Conservation (phyloP, 2,797 vertebrate genomes). For the Arrhamphus sclerolepis region DNA sequence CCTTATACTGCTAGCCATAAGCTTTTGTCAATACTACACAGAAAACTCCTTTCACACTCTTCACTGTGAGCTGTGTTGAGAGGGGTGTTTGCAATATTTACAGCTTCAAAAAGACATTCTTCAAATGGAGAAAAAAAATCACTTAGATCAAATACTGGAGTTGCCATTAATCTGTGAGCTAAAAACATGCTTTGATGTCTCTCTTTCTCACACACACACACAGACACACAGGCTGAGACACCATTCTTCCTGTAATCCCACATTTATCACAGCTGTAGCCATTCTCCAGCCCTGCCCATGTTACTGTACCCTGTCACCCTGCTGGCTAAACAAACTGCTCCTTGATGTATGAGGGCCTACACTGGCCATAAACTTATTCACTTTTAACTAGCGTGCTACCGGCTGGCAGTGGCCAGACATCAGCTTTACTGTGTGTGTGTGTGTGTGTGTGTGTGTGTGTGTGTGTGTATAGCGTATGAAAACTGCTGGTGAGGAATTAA, state of each 20-base stretch:
- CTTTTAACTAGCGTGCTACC: constrained; percentile 89
- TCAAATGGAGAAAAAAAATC: constrained; percentile 50
- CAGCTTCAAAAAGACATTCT: constrained; percentile 70
- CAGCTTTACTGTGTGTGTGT: constrained; percentile 54
- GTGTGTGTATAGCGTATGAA: constrained; percentile 52
- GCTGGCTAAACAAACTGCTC: constrained; percentile 89
- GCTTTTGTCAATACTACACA: constrained; percentile 45
- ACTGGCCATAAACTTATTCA: constrained; percentile 90
- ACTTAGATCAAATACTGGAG: constrained; percentile 65
- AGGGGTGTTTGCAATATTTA: constrained; percentile 61
- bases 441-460: constrained; percentile 44
- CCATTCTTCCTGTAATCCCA: constrained; percentile 72
- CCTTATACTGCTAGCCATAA: constrained; percentile 27
- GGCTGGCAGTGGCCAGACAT: constrained; percentile 67
- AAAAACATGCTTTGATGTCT: constrained; percentile 72
- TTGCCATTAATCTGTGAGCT: constrained; percentile 67
- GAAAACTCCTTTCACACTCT: constrained; percentile 42
- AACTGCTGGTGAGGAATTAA: constrained; percentile 80
- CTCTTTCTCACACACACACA: constrained; percentile 27
- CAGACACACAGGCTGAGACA: constrained; percentile 28
- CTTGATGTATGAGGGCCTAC: constrained; percentile 88
- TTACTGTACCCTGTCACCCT: constrained; percentile 82
- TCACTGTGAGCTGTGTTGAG: constrained; percentile 24
- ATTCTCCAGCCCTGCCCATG: constrained; percentile 68
- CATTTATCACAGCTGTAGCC: constrained; percentile 86